Base-by-base conservation (phyloP, 2,888 invertebrate genomes). In the Leucophenga montana region DNA sequence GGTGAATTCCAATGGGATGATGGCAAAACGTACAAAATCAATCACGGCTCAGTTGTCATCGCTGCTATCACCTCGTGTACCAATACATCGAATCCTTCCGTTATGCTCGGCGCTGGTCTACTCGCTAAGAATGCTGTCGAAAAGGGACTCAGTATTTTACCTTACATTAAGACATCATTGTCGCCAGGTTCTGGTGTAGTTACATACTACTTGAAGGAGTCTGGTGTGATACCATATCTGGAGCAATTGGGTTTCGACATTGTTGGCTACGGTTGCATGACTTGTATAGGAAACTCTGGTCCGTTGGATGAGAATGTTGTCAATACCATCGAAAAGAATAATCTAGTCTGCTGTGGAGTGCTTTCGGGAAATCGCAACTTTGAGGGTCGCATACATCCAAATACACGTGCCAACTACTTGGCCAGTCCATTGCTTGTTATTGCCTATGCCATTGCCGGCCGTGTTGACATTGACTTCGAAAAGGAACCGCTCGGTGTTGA, bases 241-340 rank as follows among this genome's bases (percentile, higher is more conserved):
- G 93, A 94, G 79, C 90, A 94, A 85, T 90, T 98, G 1, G 98
- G 98, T 8, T 99, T 99, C 87, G 93, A 96, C 86, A 94, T 97
- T 62, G 98, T 98, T 0, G 99, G 99, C n/a, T 99, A 98, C 85
- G 99, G 99, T 0, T 99, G 99, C 88, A 99, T 98, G 98, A 99
- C 99, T 0, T 99, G 99, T 87, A 99, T 99, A 78, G 99, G 99
- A 0, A 99, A 99, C 90, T 97, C 97, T 5, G 99, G 99, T 0
- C 97, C 98, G 0, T 92, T 99, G 0, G 95, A 96, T 67, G 97
- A 98, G 66, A 92, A 94, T 78, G 94, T 98, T n/a, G 94, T 93
- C 0, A 95, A 95, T 81, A 96, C 96, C 0, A 97, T 98, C 75
- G 97, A 98, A 86, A 94, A 95, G 94, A 96, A 97, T 85, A 95